Evolutionary conservation across 1,140 invertebrate species (phyloP).

Genomic region (honey bee (Apis mellifera)): DNA sequence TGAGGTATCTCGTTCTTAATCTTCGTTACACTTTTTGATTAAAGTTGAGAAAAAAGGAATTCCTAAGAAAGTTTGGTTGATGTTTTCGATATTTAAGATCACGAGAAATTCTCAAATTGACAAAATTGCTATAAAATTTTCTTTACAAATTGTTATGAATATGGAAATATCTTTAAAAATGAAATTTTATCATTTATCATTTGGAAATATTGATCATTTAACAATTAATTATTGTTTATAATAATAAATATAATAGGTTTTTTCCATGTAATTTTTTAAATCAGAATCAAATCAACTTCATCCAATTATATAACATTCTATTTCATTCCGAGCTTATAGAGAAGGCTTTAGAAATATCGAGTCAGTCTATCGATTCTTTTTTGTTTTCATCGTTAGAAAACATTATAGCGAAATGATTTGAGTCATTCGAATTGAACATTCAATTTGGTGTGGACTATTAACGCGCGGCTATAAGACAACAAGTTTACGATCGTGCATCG

Average conservation of each 20-base stretch:
- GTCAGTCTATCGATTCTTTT: not conserved
- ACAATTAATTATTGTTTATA: too few relatives aligned
- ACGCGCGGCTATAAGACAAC: not conserved
- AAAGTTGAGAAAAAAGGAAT: not conserved
- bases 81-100: too few relatives aligned
- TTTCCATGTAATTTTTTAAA: not conserved
- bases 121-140: too few relatives aligned
- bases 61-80: not conserved
- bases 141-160: too few relatives aligned
- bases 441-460: conserved; percentile 26
- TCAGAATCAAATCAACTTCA: not conserved
- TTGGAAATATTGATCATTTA: too few relatives aligned
- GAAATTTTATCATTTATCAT: too few relatives aligned
- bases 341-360: not conserved
- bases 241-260: too few relatives aligned
- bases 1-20: too few relatives aligned
- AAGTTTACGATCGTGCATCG: conserved; percentile 29
- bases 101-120: too few relatives aligned
- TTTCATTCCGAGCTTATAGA: not conserved
- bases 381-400: not conserved
- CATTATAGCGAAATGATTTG: conserved; percentile 5
- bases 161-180: too few relatives aligned
- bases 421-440: conserved; percentile 3
- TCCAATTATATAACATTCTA: not conserved
- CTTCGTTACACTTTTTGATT: too few relatives aligned